Conservation (phyloP, 2,888 invertebrate species). For the Drosophila kanekoi region DNA sequence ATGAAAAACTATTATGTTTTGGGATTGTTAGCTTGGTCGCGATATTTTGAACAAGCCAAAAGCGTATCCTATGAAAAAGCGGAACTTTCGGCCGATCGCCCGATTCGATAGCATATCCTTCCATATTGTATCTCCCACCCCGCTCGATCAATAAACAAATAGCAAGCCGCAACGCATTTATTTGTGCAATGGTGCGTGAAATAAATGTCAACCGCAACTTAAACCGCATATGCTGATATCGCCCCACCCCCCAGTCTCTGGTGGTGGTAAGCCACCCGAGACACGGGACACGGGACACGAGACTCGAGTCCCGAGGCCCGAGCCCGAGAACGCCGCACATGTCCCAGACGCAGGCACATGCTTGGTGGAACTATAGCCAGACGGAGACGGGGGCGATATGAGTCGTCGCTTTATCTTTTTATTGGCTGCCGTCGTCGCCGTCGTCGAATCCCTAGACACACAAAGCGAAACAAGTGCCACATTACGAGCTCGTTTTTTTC, state of each 20-base stretch:
- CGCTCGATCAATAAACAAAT: slow-evolving; percentile 47
- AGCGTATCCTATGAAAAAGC: no score
- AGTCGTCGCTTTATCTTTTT: slow-evolving; percentile 69
- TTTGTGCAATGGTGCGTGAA: slow-evolving; percentile 79
- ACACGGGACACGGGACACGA: no score
- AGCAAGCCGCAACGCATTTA: slow-evolving; percentile 75
- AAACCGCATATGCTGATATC: slow-evolving; percentile 79
- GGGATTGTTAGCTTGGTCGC: no score
- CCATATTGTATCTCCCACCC: slow-evolving; percentile 12
- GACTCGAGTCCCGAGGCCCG: slow-evolving; percentile 18
- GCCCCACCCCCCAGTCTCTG: slow-evolving; percentile 24
- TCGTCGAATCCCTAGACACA: slow-evolving; percentile 41
- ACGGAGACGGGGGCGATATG: slow-evolving; percentile 34
- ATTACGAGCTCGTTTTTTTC: slow-evolving; percentile 39
- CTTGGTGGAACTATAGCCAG: slow-evolving; percentile 10
- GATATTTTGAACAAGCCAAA: no score
- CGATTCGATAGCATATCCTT: slow-evolving; percentile 1
- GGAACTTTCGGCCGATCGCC: slow-evolving; percentile 1
- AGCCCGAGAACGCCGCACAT: slow-evolving; percentile 48
- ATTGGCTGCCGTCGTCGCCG: slow-evolving; percentile 58
- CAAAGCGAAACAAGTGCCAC: slow-evolving; percentile 46
- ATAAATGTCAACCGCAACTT: slow-evolving; percentile 81
- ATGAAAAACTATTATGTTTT: no score
- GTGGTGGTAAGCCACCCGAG: slow-evolving; percentile 46
- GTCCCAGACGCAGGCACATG: slow-evolving; percentile 47